Percentiles rank a stretch among this genome's conserved stretches.
Conservation (phyloP, 2,888 invertebrate genomes). For the Dryadula phaetusa region DNA sequence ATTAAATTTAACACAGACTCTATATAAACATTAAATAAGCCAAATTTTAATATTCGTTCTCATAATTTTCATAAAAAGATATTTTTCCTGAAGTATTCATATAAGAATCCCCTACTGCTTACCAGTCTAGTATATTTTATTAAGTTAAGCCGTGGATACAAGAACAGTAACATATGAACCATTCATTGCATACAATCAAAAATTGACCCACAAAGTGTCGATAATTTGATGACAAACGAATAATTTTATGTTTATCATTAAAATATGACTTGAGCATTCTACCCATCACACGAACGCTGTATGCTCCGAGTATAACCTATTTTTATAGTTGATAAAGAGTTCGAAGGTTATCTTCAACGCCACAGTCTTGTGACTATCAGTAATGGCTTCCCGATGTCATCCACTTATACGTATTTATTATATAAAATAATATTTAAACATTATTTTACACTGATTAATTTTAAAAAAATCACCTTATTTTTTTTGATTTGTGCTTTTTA, state of each 20-base stretch:
- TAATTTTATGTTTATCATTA: background rate
- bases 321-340: constrained; percentile 47
- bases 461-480: too few species aligned
- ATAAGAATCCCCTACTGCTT: too few species aligned
- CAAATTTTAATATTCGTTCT: too few species aligned
- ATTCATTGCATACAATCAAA: too few species aligned
- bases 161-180: too few species aligned
- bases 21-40: too few species aligned
- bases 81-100: too few species aligned
- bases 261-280: constrained; percentile 12
- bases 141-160: too few species aligned
- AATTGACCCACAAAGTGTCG: background rate
- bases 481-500: too few species aligned
- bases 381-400: constrained; percentile 49
- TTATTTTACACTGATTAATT: background rate
- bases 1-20: too few species aligned
- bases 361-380: constrained; percentile 44
- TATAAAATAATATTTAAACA: background rate
- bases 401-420: constrained; percentile 15
- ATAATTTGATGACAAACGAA: background rate
- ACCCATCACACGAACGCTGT: constrained; percentile 10
- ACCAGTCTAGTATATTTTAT: too few species aligned
- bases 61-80: too few species aligned
- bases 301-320: constrained; percentile 49
- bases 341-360: constrained; percentile 40